Percentiles rank a stretch among this genome's conserved stretches.
Evolutionary conservation across 2,888 invertebrate species (phyloP).

Genomic region (Campoplex nolae): DNA sequence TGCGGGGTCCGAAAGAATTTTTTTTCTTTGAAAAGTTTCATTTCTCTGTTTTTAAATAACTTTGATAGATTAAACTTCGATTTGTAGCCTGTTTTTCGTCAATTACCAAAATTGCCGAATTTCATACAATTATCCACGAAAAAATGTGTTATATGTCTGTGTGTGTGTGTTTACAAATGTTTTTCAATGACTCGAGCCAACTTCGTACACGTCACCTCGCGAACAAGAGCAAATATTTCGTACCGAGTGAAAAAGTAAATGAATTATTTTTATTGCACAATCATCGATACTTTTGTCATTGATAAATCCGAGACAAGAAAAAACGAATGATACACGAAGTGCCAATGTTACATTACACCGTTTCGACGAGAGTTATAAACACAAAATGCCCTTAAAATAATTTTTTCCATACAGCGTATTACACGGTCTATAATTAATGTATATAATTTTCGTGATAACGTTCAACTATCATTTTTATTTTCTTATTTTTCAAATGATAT

Average conservation of each 20-base stretch:
- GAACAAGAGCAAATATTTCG: constrained; percentile 19
- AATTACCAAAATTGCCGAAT: neutral
- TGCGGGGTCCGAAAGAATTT: neutral
- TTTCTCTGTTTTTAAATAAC: neutral
- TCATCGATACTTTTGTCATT: constrained; percentile 53
- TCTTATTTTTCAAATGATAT: neutral
- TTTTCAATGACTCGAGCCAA: constrained; percentile 2
- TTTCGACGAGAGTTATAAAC: constrained; percentile 52
- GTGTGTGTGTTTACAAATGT: neutral
- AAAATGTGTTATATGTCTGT: neutral
- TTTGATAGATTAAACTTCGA: constrained; percentile 11
- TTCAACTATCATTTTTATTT: neutral
- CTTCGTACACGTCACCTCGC: constrained; percentile 36
- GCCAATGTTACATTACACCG: constrained; percentile 53
- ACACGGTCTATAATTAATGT: constrained; percentile 24
- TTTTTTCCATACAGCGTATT: constrained; percentile 29
- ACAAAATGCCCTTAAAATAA: constrained; percentile 49
- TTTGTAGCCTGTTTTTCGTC: neutral
- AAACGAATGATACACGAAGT: constrained; percentile 25
- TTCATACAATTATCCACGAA: constrained; percentile 2
- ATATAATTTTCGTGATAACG: constrained; percentile 1
- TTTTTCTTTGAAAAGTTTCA: neutral
- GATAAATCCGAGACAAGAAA: constrained; percentile 20
- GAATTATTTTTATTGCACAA: constrained; percentile 62
- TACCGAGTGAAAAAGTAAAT: constrained; percentile 28